A percentile compares a stretch with the other conserved stretches of the same genome.
Evolutionary conservation across 2,113 vertebrate genomes (phyloP).

Genomic region (Phainopepla nitens): DNA sequence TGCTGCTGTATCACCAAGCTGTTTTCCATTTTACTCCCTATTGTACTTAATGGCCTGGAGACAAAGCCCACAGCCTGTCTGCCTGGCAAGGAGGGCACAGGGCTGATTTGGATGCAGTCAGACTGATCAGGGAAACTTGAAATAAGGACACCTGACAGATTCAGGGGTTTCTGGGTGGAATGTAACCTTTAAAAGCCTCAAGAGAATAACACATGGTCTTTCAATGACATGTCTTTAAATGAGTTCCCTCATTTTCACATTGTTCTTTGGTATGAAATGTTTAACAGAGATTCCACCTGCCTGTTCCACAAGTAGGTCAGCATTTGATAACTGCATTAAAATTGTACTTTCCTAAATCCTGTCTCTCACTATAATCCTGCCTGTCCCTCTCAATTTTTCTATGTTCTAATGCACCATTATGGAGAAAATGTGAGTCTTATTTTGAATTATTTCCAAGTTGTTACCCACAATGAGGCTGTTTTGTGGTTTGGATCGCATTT

Average conservation of each 20-base stretch:
- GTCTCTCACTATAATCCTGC: not conserved
- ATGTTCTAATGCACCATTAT: not conserved
- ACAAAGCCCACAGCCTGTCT: not conserved
- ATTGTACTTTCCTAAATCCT: slow-evolving; percentile 23
- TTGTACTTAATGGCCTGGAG: not conserved
- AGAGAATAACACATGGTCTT: not conserved
- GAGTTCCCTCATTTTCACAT: slow-evolving; percentile 29
- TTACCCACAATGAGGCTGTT: not conserved
- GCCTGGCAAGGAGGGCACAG: not conserved
- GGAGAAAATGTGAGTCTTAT: not conserved
- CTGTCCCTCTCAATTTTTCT: slow-evolving; percentile 21
- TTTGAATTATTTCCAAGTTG: not conserved
- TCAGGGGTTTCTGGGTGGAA: not conserved
- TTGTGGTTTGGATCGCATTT: not conserved
- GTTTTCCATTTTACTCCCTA: not conserved
- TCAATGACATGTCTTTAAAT: not conserved
- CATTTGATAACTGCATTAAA: slow-evolving; percentile 49
- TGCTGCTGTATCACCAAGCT: not conserved
- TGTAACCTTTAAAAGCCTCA: not conserved
- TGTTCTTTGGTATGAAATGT: slow-evolving; percentile 31
- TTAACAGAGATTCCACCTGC: slow-evolving; percentile 33
- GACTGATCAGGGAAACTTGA: not conserved
- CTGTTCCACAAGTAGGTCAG: slow-evolving; percentile 50
- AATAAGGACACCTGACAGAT: slow-evolving; percentile 3
- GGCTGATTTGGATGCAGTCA: not conserved